Conservation (phyloP, 1,140 invertebrate genomes). For the Halotydeus destructor region DNA sequence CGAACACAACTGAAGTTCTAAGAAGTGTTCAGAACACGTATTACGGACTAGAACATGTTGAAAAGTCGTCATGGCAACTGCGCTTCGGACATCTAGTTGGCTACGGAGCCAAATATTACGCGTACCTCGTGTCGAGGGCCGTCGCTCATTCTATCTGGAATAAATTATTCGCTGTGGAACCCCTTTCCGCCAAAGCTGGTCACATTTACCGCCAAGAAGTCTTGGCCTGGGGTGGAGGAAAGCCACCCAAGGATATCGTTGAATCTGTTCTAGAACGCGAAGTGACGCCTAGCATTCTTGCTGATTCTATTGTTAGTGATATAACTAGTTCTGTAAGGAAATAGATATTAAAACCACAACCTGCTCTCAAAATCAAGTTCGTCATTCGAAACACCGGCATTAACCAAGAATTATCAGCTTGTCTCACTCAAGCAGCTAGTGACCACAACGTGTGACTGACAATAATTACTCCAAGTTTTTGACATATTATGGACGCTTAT, state of each 20-base stretch:
- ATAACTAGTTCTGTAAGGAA: too few relatives aligned
- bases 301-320: slow-evolving; percentile 7
- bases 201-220: slow-evolving; percentile 52
- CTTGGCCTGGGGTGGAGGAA: slow-evolving; percentile 67
- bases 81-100: slow-evolving; percentile 89
- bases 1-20: slow-evolving; percentile 47
- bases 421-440: too few relatives aligned
- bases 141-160: slow-evolving; percentile 86
- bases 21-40: slow-evolving; percentile 55
- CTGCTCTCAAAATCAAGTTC: too few relatives aligned
- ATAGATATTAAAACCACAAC: too few relatives aligned
- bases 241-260: slow-evolving; percentile 46
- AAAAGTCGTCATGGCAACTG: slow-evolving; percentile 83
- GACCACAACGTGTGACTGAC: too few relatives aligned
- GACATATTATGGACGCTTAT: too few relatives aligned
- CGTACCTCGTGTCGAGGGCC: slow-evolving; percentile 80
- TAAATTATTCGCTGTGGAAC: slow-evolving; percentile 57
- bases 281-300: slow-evolving; percentile 9
- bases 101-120: slow-evolving; percentile 96
- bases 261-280: slow-evolving; percentile 19
- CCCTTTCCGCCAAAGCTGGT: slow-evolving; percentile 50
- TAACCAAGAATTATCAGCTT: too few relatives aligned
- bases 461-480: too few relatives aligned
- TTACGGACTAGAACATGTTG: slow-evolving; percentile 63
- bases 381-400: too few relatives aligned